Conservation (phyloP, 2,113 vertebrate species). For the Saguinus midas region DNA sequence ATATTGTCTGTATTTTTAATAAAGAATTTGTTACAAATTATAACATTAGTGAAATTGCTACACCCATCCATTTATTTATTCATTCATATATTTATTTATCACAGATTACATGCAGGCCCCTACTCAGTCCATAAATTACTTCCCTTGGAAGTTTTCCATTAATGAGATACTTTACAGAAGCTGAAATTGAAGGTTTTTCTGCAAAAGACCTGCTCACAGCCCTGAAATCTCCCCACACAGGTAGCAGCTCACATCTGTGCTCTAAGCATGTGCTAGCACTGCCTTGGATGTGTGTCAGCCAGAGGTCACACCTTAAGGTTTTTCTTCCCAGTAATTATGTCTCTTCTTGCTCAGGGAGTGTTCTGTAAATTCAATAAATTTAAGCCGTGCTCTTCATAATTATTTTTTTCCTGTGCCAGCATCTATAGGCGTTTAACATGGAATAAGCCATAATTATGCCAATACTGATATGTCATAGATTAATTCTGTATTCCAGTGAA, state of each 20-base stretch:
- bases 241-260: not conserved
- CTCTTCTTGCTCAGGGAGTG: not conserved
- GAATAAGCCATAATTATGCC: not conserved
- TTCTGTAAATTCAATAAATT: not conserved
- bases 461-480: not conserved
- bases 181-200: not conserved
- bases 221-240: not conserved
- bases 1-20: not conserved
- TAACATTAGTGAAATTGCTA: not conserved
- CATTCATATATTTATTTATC: not conserved
- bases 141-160: not conserved
- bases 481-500: not conserved
- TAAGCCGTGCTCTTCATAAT: not conserved
- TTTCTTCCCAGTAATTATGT: not conserved
- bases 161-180: rapidly evolving
- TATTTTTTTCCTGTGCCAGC: not conserved
- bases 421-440: not conserved
- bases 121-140: not conserved
- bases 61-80: not conserved
- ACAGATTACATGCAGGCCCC: not conserved
- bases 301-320: not conserved
- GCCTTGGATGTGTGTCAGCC: not conserved
- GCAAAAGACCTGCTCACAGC: not conserved
- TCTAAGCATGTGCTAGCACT: not conserved
- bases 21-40: not conserved